Evolutionary conservation across 2,888 invertebrate genomes (phyloP), one percentile per base, ranked within the genome.

Genomic region (Macaria liturata): DNA sequence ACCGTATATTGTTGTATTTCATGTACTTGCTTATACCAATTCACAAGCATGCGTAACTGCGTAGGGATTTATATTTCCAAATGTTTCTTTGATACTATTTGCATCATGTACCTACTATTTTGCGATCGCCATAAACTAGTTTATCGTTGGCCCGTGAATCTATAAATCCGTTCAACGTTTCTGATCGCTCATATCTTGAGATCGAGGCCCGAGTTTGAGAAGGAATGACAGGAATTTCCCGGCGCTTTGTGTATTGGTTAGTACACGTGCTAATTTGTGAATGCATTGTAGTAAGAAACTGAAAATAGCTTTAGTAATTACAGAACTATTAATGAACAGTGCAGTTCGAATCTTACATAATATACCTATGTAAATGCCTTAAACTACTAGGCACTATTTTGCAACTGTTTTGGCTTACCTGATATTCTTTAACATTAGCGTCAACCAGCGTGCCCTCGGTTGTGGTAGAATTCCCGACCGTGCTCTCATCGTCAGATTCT

Each of bases 381-480:
- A n/a, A n/a, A n/a, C n/a, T n/a, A n/a, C n/a, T n/a, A n/a, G n/a
- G n/a, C n/a, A n/a, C n/a, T n/a, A n/a, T n/a, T n/a, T n/a, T n/a
- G 34, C 4, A 34, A 4, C 34, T 34, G 6, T 34, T 4, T 4
- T 34, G 7, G 34, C 42, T 42, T 77, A 91, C 92, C 91, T 94
- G 92, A 65, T 93, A 90, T 54, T 94, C 94, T 60, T 87, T 94
- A 70, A 93, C 93, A 67, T 93, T 93, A 30, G 87, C 82, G 59
- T 93, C 94, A 1, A 94, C 92, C 3, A 95, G 85, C 30, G 96
- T 96, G 0, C 94, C 93, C 48, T 96, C 96, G 0, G 96, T 96
- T 46, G 95, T 95, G 66, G 94, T 93, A n/a, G 42, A 37, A 1
- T 95, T 95, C 4, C 91, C 89, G 1, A 92, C 81, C 20, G 88